Evolutionary conservation across 2,113 vertebrate genomes (phyloP).

Genomic region (Ophthalmolycus amberensis): DNA sequence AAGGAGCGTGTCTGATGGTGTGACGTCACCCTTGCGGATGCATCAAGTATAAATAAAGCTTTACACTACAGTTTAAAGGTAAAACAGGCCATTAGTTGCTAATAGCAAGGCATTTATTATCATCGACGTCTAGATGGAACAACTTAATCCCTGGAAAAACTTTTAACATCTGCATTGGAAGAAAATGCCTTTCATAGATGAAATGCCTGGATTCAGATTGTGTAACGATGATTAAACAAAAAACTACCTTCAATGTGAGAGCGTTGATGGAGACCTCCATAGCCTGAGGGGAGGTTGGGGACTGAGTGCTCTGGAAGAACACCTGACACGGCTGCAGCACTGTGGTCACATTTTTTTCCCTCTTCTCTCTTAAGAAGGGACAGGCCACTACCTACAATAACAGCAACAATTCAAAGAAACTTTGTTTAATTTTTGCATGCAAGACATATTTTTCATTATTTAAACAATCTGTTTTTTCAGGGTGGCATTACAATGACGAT

Average conservation of each 20-base stretch:
- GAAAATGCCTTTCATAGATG: background rate
- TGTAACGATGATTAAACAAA: conserved; percentile 1
- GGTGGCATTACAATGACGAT: background rate
- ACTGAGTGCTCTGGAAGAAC: conserved; percentile 87
- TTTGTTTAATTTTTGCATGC: background rate
- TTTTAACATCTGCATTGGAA: background rate
- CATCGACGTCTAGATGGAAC: background rate
- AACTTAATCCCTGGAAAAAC: background rate
- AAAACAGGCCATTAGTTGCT: background rate
- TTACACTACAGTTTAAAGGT: background rate
- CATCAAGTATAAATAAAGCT: background rate
- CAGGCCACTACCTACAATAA: conserved; percentile 87
- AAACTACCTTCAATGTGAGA: conserved; percentile 89
- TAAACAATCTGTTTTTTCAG: background rate
- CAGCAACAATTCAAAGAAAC: background rate
- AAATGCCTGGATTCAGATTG: background rate
- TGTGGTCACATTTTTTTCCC: conserved; percentile 89
- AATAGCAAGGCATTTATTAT: background rate
- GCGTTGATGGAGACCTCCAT: conserved; percentile 89
- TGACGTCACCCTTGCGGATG: too few relatives aligned
- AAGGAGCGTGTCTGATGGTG: too few relatives aligned
- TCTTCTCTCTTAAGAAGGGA: conserved; percentile 90
- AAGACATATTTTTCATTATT: too few relatives aligned
- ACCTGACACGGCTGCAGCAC: conserved; percentile 94
- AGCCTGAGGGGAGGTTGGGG: conserved; percentile 82